Evolutionary conservation across 2,113 vertebrate species (phyloP).

Genomic region (Dipodomys merriami): DNA sequence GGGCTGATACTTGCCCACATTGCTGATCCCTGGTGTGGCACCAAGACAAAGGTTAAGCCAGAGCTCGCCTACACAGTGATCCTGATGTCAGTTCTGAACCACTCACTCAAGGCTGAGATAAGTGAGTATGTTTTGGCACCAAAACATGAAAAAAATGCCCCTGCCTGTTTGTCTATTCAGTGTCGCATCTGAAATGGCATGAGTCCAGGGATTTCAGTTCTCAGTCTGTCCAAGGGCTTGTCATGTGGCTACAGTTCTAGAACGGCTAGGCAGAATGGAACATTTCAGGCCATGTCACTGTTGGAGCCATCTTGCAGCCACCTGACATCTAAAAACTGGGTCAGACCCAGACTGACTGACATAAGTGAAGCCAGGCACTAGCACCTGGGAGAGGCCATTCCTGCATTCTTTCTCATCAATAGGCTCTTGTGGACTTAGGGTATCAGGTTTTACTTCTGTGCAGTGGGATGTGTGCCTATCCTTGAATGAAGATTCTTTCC

Average conservation of each 20-base stretch:
- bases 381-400: not conserved
- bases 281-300: not conserved
- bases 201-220: not conserved
- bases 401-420: not conserved
- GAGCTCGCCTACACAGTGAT: conserved; percentile 48
- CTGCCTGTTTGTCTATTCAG: not conserved
- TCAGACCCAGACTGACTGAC: not conserved
- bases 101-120: conserved; percentile 48
- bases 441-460: not conserved
- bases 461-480: not conserved
- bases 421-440: not conserved
- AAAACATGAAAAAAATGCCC: not conserved
- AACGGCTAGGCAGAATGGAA: not conserved
- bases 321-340: not conserved
- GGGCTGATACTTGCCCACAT: conserved; percentile 37
- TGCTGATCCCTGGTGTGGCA: conserved; percentile 52
- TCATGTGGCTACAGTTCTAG: not conserved
- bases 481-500: not conserved
- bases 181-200: not conserved
- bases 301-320: not conserved
- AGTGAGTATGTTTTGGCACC: conserved; percentile 70
- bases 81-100: conserved; percentile 74
- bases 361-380: not conserved
- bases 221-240: not conserved
- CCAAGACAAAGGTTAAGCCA: conserved; percentile 14